phyloP scores from a whole-genome alignment of 2,888 invertebrate genomes.

The Campoletis raptor region DNA sequence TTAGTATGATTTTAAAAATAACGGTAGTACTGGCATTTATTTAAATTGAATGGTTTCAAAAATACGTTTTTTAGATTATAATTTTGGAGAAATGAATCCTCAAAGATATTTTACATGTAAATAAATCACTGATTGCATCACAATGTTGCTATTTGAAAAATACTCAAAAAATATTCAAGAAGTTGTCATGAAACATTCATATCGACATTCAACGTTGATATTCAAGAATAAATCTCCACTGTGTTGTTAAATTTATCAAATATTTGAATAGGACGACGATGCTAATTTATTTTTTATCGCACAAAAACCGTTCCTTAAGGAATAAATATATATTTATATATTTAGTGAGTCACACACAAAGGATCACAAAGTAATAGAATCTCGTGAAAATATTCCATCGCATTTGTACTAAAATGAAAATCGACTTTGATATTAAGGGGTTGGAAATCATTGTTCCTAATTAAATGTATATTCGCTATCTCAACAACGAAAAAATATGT shows the following conservation, averaged over 20 bases:
- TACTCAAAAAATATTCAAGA: neutral
- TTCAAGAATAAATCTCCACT: neutral
- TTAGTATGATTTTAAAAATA: neutral
- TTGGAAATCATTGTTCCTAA: neutral
- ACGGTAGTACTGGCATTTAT: neutral
- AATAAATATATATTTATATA: neutral
- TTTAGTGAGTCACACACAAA: neutral
- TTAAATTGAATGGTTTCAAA: neutral
- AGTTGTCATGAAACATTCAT: slow-evolving; percentile 8
- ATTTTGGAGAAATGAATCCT: neutral
- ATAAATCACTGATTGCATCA: neutral
- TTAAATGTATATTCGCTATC: neutral
- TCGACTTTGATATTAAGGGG: neutral
- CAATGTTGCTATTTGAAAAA: neutral
- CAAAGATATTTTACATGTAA: neutral
- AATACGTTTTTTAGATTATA: neutral
- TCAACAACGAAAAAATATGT: slow-evolving; percentile 11
- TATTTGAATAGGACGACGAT: neutral
- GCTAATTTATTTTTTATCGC: neutral
- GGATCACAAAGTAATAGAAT: neutral
- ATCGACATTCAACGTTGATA: neutral
- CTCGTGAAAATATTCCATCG: neutral
- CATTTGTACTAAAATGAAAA: neutral
- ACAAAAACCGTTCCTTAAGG: neutral
- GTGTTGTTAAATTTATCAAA: neutral